Conservation (phyloP, 2,113 vertebrate species). For the Mohoua ochrocephala region DNA sequence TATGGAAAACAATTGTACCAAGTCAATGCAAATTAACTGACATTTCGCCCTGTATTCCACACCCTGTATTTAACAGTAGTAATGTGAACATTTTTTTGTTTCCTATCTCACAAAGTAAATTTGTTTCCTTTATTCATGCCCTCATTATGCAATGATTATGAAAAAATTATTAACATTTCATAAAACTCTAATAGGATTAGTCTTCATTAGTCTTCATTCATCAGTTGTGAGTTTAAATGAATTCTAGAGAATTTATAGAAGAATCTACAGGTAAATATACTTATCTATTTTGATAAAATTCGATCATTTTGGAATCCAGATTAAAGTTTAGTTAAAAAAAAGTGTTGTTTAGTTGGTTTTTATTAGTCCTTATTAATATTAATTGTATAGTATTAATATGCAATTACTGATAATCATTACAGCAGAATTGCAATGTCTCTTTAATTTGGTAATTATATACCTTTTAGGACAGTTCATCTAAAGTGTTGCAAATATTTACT, state of each 20-base stretch:
- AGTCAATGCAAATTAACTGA: neutral
- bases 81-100: neutral
- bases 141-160: neutral
- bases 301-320: neutral
- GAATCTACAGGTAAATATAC: neutral
- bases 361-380: neutral
- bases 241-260: neutral
- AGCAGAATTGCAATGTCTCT: slow-evolving; percentile 8
- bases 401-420: slow-evolving; percentile 38
- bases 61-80: neutral
- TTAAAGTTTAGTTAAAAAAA: neutral
- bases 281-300: slow-evolving; percentile 18
- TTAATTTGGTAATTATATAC: slow-evolving; percentile 50
- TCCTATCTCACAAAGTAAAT: neutral
- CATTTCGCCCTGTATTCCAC: neutral
- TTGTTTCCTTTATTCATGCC: neutral
- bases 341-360: neutral
- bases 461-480: neutral
- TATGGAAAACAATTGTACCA: neutral
- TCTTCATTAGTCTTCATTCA: neutral
- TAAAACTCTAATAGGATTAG: neutral
- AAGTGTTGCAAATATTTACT: slow-evolving; percentile 34
- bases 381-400: slow-evolving; percentile 15
- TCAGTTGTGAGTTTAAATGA: neutral
- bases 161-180: neutral